Evolutionary conservation across 2,113 vertebrate genomes (phyloP), one percentile per base, ranked within the genome.

Genomic region (Amazona vittata): DNA sequence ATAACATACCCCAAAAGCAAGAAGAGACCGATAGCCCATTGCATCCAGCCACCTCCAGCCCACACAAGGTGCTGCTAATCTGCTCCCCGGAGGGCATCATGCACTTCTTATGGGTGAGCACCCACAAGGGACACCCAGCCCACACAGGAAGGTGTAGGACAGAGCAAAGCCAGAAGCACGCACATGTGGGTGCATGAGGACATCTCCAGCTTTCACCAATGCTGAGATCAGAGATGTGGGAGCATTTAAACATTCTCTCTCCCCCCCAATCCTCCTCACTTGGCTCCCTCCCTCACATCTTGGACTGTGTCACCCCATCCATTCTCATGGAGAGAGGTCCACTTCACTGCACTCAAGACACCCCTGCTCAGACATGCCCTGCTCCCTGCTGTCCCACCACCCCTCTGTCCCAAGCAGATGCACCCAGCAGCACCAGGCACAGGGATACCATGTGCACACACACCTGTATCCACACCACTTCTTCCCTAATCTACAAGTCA

Each of bases 171-270:
- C 76, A 91, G 62, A 37, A 22, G 86, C 71, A 88, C 4, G 3
- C 26, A 46, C 43, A 41, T 1, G 2, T 5, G 39, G 67, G 12
- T 12, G 13, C n/a, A 31, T 0, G 1, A 50, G 59, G 25, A 65
- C 59, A 43, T 18, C 44, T 70, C 35, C 60, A 57, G 53, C 35
- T 44, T 79, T 62, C 47, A 65, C 16, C 41, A 41, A 3, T 5
- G 22, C 20, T 3, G 8, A 28, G 7, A 6, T 28, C 4, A 10
- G 49, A 78, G 41, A 33, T 5, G 9, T 7, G 22, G n/a, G 46
- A 89, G 60, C n/a, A 31, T 28, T 33, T 9, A 15, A 74, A 55
- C 13, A 5, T 16, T 79, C 41, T 28, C 5, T 47, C 26, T 74
- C 7, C 35, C 39, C 12, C 41, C 37, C 37, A 46, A 46, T 14